Evolutionary conservation across 2,113 vertebrate genomes (phyloP).

Genomic region (Bufo bufo): DNA sequence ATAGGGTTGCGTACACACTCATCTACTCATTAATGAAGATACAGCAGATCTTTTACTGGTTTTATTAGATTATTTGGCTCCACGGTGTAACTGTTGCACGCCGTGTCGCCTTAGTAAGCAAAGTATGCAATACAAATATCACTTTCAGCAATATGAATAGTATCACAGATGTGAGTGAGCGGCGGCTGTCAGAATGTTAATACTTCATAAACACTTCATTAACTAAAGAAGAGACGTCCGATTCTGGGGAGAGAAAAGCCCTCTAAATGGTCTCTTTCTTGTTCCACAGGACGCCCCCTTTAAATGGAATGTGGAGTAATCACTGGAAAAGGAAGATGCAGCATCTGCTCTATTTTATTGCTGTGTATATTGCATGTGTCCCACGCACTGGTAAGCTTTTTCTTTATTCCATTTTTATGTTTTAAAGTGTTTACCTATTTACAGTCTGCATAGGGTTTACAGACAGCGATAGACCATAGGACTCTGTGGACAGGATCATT

Average conservation of each 20-base stretch:
- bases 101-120: background rate
- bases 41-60: background rate
- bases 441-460: background rate
- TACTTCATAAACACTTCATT: constrained; percentile 52
- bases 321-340: constrained; percentile 80
- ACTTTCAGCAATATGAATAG: constrained; percentile 23
- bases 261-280: constrained; percentile 59
- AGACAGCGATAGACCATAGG: background rate
- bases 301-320: constrained; percentile 72
- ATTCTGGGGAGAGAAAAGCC: constrained; percentile 31
- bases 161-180: constrained; percentile 17
- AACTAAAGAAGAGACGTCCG: constrained; percentile 37
- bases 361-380: constrained; percentile 67
- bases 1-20: background rate
- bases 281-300: constrained; percentile 76
- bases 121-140: constrained; percentile 15
- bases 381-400: constrained; percentile 76
- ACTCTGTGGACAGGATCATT: no score
- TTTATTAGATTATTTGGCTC: background rate
- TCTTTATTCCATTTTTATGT: background rate
- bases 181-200: constrained; percentile 42
- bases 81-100: background rate
- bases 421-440: background rate
- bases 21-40: background rate
- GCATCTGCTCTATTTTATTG: constrained; percentile 68